Evolutionary conservation across 2,888 invertebrate species (phyloP).

Genomic region (Parnassius apollo): DNA sequence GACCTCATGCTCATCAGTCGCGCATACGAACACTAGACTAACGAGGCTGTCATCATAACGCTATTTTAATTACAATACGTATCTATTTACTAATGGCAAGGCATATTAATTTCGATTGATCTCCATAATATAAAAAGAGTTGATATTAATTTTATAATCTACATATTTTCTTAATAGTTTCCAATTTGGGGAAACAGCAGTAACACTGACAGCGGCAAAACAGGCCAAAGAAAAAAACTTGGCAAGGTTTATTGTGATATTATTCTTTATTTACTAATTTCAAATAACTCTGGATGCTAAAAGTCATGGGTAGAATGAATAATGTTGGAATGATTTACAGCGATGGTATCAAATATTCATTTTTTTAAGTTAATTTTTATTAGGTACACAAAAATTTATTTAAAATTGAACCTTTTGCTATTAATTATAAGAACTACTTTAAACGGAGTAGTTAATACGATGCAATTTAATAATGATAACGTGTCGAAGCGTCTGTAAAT

Average conservation of each 20-base stretch:
- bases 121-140: too few relatives aligned
- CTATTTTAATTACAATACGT: too few relatives aligned
- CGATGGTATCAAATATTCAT: conserved; percentile 6
- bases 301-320: conserved; percentile 9
- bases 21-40: too few relatives aligned
- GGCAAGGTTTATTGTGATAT: conserved; percentile 44
- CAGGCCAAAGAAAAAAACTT: conserved; percentile 38
- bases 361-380: too few relatives aligned
- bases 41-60: too few relatives aligned
- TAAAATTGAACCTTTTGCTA: background rate
- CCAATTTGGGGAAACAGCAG: conserved; percentile 39
- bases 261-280: background rate
- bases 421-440: conserved; percentile 2
- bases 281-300: background rate
- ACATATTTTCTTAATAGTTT: conserved; percentile 43
- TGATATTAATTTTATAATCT: too few relatives aligned
- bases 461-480: conserved; percentile 5
- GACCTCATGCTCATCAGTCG: too few relatives aligned
- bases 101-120: too few relatives aligned
- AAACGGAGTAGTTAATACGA: background rate
- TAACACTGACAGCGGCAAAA: conserved; percentile 33
- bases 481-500: conserved; percentile 8
- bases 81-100: too few relatives aligned
- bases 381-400: background rate
- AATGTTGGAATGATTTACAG: background rate